Conservation (phyloP, 1,140 invertebrate genomes). For the Drosophila murphyi region DNA sequence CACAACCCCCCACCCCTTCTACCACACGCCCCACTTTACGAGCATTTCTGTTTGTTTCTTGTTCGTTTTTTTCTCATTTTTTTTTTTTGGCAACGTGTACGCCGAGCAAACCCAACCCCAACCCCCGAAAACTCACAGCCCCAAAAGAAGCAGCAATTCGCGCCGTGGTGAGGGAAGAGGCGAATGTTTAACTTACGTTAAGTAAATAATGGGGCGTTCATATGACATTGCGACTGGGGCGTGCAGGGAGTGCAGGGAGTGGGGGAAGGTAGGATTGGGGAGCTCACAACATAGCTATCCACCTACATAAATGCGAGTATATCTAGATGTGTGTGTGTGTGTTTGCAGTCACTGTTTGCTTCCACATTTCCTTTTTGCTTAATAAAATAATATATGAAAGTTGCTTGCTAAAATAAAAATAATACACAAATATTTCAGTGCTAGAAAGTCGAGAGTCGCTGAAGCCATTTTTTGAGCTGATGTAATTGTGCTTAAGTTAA, state of each 20-base stretch:
- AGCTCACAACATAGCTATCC: slow-evolving; percentile 26
- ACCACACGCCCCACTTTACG: slow-evolving; percentile 6
- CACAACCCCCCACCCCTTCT: neutral
- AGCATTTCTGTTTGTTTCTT: slow-evolving; percentile 45
- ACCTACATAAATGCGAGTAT: slow-evolving; percentile 6
- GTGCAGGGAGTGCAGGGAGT: neutral
- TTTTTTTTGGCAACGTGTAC: slow-evolving; percentile 55
- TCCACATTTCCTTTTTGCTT: slow-evolving; percentile 72
- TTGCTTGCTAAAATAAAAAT: slow-evolving; percentile 45
- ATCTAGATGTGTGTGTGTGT: slow-evolving; percentile 18
- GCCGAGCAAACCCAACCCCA: slow-evolving; percentile 12
- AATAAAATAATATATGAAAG: slow-evolving; percentile 80
- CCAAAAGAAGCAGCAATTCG: slow-evolving; percentile 36
- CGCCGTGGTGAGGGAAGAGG: slow-evolving; percentile 17
- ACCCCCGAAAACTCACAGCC: slow-evolving; percentile 19
- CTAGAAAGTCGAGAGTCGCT: neutral
- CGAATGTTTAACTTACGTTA: slow-evolving; percentile 81
- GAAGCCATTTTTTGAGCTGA: neutral
- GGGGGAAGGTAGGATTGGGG: neutral
- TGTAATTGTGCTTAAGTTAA: neutral
- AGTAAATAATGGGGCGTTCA: slow-evolving; percentile 82
- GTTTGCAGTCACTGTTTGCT: slow-evolving; percentile 76
- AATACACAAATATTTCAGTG: slow-evolving; percentile 26
- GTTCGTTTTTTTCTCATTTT: slow-evolving; percentile 36
- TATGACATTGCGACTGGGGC: slow-evolving; percentile 60